These are phyloP conservation scores for Verasper variegatus DNA, from an alignment of 2,113 vertebrate genomes.

Conservation along the genomic window DNA sequence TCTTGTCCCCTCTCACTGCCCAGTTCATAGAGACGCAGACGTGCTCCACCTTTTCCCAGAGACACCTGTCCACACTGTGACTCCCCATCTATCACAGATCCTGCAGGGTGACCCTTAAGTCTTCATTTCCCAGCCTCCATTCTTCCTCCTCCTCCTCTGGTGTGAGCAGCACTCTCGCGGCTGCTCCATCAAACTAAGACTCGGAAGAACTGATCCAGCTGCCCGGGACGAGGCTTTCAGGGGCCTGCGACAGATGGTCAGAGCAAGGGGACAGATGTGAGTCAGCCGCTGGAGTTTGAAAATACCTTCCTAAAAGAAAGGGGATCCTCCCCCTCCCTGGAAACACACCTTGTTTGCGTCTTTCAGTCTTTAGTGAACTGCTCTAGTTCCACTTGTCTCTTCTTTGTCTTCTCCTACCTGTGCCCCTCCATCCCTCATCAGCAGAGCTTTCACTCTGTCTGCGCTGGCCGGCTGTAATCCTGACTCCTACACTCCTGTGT, in stretches of 20 bases:
- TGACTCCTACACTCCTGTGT: conserved; percentile 73
- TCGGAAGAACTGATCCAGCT: conserved; percentile 43
- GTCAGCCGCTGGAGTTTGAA: conserved; percentile 49
- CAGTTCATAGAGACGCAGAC: background rate
- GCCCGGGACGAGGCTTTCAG: conserved; percentile 31
- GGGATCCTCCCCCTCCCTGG: conserved; percentile 11
- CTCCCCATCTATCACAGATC: conserved; percentile 33
- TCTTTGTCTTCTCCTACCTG: conserved; percentile 24
- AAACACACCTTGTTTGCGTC: conserved; percentile 16
- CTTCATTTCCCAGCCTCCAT: conserved; percentile 15
- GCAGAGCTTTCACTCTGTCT: conserved; percentile 51
- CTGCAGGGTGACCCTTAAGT: conserved; percentile 60
- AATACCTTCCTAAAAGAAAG: background rate
- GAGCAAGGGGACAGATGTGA: conserved; percentile 46
- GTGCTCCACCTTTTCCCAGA: conserved; percentile 42
- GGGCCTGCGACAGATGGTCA: conserved; percentile 53
- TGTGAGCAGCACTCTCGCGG: background rate
- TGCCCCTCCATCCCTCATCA: conserved; percentile 48
- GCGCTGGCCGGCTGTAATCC: conserved; percentile 75
- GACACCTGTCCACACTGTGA: conserved; percentile 18
- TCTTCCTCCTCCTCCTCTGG: conserved; percentile 23
- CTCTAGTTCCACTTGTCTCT: conserved; percentile 30
- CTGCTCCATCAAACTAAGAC: conserved; percentile 60
- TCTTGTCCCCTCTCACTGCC: background rate
- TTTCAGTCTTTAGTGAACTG: conserved; percentile 13